Evolutionary conservation across 2,797 vertebrate species (phyloP).

Genomic region (Thunnus albacares): DNA sequence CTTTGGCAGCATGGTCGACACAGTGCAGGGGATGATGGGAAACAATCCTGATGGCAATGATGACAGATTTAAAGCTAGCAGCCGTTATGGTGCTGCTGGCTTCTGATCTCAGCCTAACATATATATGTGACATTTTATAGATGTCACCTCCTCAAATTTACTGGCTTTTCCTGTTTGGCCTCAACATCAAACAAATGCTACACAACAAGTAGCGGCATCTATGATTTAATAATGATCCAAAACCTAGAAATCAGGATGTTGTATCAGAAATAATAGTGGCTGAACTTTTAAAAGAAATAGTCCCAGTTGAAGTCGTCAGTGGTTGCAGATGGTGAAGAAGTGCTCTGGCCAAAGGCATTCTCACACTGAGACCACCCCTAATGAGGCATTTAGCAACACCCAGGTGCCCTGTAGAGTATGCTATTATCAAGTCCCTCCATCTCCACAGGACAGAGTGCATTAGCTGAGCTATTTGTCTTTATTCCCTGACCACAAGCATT

Average conservation of each 20-base stretch:
- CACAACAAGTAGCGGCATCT: background rate
- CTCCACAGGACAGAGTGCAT: conserved; percentile 80
- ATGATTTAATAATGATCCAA: background rate
- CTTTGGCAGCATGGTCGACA: conserved; percentile 73
- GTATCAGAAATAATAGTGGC: background rate
- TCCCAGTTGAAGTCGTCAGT: conserved; percentile 28
- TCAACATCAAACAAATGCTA: conserved; percentile 35
- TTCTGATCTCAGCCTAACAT: conserved; percentile 44
- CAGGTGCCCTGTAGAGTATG: conserved; percentile 71
- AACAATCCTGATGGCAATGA: conserved; percentile 67
- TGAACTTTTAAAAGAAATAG: conserved; percentile 22
- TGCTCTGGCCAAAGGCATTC: conserved; percentile 62
- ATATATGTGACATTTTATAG: conserved; percentile 13
- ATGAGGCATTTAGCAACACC: conserved; percentile 80
- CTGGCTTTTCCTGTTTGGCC: conserved; percentile 1
- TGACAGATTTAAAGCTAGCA: conserved; percentile 73
- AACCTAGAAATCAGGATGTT: conserved; percentile 11
- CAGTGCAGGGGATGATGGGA: conserved; percentile 69
- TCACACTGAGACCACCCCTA: conserved; percentile 76
- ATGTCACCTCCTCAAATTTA: conserved; percentile 27
- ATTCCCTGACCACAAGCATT: conserved; percentile 79
- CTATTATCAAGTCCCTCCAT: conserved; percentile 78
- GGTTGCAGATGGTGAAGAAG: conserved; percentile 69
- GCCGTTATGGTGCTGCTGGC: conserved; percentile 25
- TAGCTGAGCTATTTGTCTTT: conserved; percentile 77